Base-by-base conservation (phyloP, 2,888 invertebrate species). In the Theretra japonica region DNA sequence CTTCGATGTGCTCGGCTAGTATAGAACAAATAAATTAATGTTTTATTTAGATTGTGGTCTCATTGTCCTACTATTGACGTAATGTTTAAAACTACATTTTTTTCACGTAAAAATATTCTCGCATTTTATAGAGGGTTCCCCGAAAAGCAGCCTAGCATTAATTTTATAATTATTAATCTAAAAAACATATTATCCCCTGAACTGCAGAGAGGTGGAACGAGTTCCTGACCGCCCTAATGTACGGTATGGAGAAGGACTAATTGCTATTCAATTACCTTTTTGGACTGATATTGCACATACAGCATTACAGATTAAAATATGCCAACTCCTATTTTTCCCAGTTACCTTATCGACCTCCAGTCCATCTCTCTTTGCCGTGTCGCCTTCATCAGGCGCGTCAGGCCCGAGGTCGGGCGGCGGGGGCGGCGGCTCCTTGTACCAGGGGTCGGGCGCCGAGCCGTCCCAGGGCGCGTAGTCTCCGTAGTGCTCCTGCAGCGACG, bases 401-500 rank as follows among this genome's bases (percentile, higher is more conserved):
- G 74, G 74, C 15, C 70, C 73, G n/a, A 4, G 48, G 71, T 74
- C 70, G 11, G 77, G 74, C 5, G 80, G 78, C 65, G 82, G 80
- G n/a, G 80, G 76, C 4, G 77, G 74, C 25, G 74, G 81, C 74
- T 70, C 71, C 56, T 2, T 21, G 81, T 84, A 86, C 48, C 4
- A 73, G 0, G 78, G 58, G 75, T 88, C 89, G 1, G 85, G 86
- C 21, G 50, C 68, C 17, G 88, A 83, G 58, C 75, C 77, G 86
- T 90, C 91, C 33, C 74, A 11, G 25, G 92, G 86, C 72, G 77
- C 76, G 87, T 90, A 91, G 2, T 23, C 15, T 59, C n/a, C 23
- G 86, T 85, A 89, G 83, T 91, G 91, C 78, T 84, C 86, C 77
- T 84, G 80, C 76, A 89, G 21, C 0, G 91, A 85, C 17, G 58